Base-by-base conservation (phyloP, 2,888 invertebrate genomes). In the Philonicus albiceps region DNA sequence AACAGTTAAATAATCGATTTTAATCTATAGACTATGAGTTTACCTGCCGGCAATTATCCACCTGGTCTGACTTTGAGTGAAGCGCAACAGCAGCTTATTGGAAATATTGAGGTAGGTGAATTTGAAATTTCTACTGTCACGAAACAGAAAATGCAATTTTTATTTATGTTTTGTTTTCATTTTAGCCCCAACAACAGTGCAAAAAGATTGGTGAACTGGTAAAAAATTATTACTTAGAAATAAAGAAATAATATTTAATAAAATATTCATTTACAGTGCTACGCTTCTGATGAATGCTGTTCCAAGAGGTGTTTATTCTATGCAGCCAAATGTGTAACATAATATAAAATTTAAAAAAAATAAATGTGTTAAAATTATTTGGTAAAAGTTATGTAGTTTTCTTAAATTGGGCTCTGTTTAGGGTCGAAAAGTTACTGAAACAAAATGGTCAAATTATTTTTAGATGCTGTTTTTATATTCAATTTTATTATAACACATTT, bases 301-400 rank as follows among this genome's bases (percentile, higher is more conserved):
- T 53, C 81, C 22, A 81, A 55, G 31, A 27, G 81, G 11, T 81
- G 81, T 31, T 53, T 81, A 6, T 81, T 81, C 31, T 81, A 81
- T 8, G 81, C 81, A 16, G 81, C 81, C 27, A 81, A 81, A 31
- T 81, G 81, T 19, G 81, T 81, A 31, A 81, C 81, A 30, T 81
- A 55, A 81, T 78, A 0, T 19, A 22, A n/a, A n/a, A n/a, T n/a
- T n/a, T n/a, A n/a, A n/a, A 37, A 37, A 8, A 37, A 37, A 37
- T 37, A 40, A 11, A 40, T 13, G 40, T 11, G 40, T 40, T 40
- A 13, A 40, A 40, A 1, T 34, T 34, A 34, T 34, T 34, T 34
- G 7, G 1, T 7, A 40, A 40, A 13, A 40, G 11, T 40, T 40
- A 13, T 40, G 7, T 40, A 13, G 11, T 37, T 31, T 31, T 31